Conservation (phyloP, 2,888 invertebrate species). For the Coremacera marginata region DNA sequence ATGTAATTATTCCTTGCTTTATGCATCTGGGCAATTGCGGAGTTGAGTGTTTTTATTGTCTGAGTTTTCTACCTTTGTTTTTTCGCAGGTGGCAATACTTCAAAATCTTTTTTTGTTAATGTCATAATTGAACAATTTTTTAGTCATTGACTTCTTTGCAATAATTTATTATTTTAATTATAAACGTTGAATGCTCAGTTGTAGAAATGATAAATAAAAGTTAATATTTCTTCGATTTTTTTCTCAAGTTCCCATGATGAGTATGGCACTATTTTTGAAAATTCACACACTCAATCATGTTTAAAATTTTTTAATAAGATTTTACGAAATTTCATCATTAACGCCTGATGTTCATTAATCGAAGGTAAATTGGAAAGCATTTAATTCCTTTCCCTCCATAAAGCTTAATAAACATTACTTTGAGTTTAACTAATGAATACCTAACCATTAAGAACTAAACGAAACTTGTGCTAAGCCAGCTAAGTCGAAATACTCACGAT, state of each 20-base stretch:
- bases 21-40: conserved; percentile 33
- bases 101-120: background rate
- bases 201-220: too few relatives aligned
- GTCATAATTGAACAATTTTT: background rate
- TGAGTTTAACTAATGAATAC: conserved; percentile 17
- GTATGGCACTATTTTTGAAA: too few relatives aligned
- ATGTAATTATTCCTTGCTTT: conserved; percentile 37
- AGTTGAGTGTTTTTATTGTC: background rate
- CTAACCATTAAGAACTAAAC: conserved; percentile 13
- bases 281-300: too few relatives aligned
- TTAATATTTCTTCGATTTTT: too few relatives aligned
- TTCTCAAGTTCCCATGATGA: too few relatives aligned
- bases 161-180: too few relatives aligned
- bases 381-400: background rate
- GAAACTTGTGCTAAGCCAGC: background rate
- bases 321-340: too few relatives aligned
- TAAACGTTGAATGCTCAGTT: too few relatives aligned
- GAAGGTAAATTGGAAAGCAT: background rate
- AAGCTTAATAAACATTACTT: background rate
- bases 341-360: too few relatives aligned
- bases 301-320: too few relatives aligned
- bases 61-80: background rate
- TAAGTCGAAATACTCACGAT: conserved; percentile 12
- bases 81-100: background rate
- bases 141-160: too few relatives aligned